phyloP scores from a whole-genome alignment of 2,113 vertebrate genomes.

The Chaetodon auriga region DNA sequence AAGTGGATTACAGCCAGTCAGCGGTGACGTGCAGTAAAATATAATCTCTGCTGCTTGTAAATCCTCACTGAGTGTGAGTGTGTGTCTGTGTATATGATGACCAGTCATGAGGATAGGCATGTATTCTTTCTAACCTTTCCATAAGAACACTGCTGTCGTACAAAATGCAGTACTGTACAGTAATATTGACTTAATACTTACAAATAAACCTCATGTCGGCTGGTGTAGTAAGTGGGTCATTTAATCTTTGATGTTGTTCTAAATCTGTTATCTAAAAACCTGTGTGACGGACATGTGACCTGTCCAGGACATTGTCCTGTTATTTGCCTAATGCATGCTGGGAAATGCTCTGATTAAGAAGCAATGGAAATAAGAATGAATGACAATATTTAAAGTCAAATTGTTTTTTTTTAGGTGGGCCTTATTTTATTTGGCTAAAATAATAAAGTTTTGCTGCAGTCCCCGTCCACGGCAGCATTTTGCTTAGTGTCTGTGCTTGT shows the following conservation, averaged over 20 bases:
- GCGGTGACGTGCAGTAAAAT: constrained; percentile 61
- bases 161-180: background rate
- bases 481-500: no score
- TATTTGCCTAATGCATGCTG: background rate
- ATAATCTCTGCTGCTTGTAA: constrained; percentile 60
- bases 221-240: background rate
- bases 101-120: constrained; percentile 5
- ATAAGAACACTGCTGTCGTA: background rate
- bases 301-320: background rate
- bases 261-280: constrained; percentile 29
- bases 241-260: constrained; percentile 5
- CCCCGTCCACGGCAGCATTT: no score
- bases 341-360: background rate
- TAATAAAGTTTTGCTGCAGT: no score
- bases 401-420: no score
- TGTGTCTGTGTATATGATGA: constrained; percentile 31
- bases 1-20: constrained; percentile 66
- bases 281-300: constrained; percentile 12
- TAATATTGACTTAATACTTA: background rate
- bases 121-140: background rate
- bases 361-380: background rate
- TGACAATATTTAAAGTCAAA: background rate
- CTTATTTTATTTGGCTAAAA: no score
- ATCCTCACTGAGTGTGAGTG: constrained; percentile 55
- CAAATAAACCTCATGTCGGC: background rate